Evolutionary conservation across 2,888 invertebrate genomes (phyloP).

Genomic region (Brenthis daphne): DNA sequence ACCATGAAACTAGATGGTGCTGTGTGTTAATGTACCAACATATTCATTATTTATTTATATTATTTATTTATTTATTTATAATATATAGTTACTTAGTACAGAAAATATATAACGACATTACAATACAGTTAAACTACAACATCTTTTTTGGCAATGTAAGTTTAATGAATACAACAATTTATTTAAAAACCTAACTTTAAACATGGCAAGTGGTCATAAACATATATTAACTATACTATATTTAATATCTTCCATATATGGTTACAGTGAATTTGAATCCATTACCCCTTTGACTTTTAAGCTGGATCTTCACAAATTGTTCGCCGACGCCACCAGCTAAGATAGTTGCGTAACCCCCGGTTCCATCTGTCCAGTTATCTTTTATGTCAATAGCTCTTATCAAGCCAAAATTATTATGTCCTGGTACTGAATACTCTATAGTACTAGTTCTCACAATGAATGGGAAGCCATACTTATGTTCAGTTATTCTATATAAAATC

Average conservation of each 20-base stretch:
- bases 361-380: conserved; percentile 62
- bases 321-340: conserved; percentile 71
- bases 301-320: conserved; percentile 66
- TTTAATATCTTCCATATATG: conserved; percentile 69
- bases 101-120: not conserved
- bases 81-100: too few species aligned
- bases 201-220: conserved; percentile 27
- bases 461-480: conserved; percentile 70
- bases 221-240: conserved; percentile 40
- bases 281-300: conserved; percentile 66
- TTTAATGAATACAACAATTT: conserved; percentile 35
- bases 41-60: too few species aligned
- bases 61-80: too few species aligned
- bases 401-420: conserved; percentile 61
- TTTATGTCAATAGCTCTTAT: conserved; percentile 66
- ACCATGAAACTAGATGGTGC: too few species aligned
- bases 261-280: conserved; percentile 74
- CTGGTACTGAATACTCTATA: conserved; percentile 66
- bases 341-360: conserved; percentile 66
- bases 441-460: conserved; percentile 58
- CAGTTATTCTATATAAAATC: conserved; percentile 59
- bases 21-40: too few species aligned
- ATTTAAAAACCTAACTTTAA: conserved; percentile 25
- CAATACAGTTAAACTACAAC: not conserved
- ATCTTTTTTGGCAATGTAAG: conserved; percentile 12